A percentile compares a stretch with the other conserved stretches of the same genome.
phyloP scores from a whole-genome alignment of 2,888 invertebrate genomes.

The Lissonota sp. region DNA sequence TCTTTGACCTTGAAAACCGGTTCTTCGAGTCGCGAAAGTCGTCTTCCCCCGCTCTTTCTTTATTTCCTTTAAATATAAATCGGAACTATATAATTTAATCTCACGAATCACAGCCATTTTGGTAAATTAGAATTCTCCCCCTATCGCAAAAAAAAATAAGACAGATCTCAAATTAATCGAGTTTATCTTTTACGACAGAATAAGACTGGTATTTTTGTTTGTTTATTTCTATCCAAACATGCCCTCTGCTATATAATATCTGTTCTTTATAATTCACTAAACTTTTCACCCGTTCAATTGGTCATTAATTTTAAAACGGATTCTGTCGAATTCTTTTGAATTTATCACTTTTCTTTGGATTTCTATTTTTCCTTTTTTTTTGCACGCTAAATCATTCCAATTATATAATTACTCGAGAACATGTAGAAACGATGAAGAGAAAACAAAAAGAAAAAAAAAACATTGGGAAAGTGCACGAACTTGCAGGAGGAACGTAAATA shows the following conservation, averaged over 20 bases:
- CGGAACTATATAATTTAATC: slow-evolving; percentile 52
- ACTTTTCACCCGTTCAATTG: slow-evolving; percentile 2
- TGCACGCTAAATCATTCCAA: slow-evolving; percentile 23
- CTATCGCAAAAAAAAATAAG: slow-evolving; percentile 10
- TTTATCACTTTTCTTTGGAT: slow-evolving; percentile 5
- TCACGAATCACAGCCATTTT: slow-evolving; percentile 65
- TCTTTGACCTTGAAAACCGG: slow-evolving; percentile 14
- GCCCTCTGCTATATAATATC: slow-evolving; percentile 24
- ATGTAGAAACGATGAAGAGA: slow-evolving; percentile 29
- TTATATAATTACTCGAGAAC: slow-evolving; percentile 26
- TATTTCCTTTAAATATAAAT: slow-evolving; percentile 37
- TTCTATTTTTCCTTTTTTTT: not conserved
- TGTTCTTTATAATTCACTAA: slow-evolving; percentile 1
- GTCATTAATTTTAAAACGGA: slow-evolving; percentile 19
- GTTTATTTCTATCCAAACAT: slow-evolving; percentile 32
- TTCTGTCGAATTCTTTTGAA: not conserved
- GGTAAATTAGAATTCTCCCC: slow-evolving; percentile 33
- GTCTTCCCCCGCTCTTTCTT: slow-evolving; percentile 3
- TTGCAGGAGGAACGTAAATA: slow-evolving; percentile 76
- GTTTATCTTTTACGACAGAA: slow-evolving; percentile 31
- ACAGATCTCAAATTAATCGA: slow-evolving; percentile 18
- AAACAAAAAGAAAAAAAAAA: slow-evolving; percentile 46
- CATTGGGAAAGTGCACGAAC: slow-evolving; percentile 74
- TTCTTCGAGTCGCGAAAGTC: slow-evolving; percentile 48
- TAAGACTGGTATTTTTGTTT: slow-evolving; percentile 26